A percentile compares a stretch with the other conserved stretches of the same genome.
Evolutionary conservation across 2,113 vertebrate species (phyloP).

Genomic region (Apistogramma diplotaenia): DNA sequence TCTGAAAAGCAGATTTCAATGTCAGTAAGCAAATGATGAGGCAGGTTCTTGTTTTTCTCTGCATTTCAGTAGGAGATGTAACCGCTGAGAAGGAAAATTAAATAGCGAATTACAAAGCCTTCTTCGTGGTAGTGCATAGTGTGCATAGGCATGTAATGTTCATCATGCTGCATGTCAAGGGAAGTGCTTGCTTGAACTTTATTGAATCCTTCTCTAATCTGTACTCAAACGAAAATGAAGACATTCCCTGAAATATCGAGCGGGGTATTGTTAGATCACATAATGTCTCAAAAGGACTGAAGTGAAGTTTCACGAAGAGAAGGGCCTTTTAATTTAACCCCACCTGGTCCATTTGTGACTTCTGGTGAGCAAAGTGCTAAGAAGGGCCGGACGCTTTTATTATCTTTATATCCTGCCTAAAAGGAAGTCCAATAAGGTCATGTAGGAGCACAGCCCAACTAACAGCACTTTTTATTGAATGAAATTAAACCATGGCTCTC

Average conservation of each 20-base stretch:
- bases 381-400: constrained; percentile 6
- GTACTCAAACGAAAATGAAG: constrained; percentile 4
- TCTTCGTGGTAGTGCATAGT: constrained; percentile 6
- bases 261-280: background rate
- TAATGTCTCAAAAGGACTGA: constrained; percentile 3
- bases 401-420: constrained; percentile 18
- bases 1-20: constrained; percentile 67
- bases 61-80: constrained; percentile 35
- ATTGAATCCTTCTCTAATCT: background rate
- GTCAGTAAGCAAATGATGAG: constrained; percentile 62
- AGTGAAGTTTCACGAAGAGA: background rate
- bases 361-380: constrained; percentile 9
- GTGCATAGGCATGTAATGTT: constrained; percentile 10
- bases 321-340: constrained; percentile 34
- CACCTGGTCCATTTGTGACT: constrained; percentile 19
- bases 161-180: constrained; percentile 24
- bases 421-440: constrained; percentile 11
- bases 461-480: constrained; percentile 44
- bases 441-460: constrained; percentile 13
- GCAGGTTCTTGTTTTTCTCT: constrained; percentile 45
- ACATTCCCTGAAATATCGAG: background rate
- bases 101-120: constrained; percentile 50
- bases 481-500: constrained; percentile 48
- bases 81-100: constrained; percentile 67
- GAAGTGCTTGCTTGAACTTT: constrained; percentile 33